Conservation (phyloP, 2,888 invertebrate species). For the Acrobasis consociella region DNA sequence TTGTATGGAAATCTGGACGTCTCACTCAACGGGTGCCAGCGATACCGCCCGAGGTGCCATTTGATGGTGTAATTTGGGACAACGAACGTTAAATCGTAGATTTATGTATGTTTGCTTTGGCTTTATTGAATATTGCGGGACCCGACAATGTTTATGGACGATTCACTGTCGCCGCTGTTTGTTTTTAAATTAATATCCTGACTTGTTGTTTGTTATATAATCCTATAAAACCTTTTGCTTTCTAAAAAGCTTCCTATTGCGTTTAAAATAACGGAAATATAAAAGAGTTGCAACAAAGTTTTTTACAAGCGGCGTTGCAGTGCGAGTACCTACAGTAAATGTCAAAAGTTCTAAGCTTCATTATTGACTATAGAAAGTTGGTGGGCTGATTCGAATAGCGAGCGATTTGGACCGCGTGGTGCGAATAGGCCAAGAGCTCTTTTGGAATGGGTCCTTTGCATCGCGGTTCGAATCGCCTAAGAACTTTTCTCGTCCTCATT, state of each 20-base stretch:
- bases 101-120: constrained; percentile 70
- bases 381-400: too few relatives aligned
- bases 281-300: constrained; percentile 6
- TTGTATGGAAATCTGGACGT: constrained; percentile 78
- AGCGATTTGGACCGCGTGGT: too few relatives aligned
- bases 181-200: constrained; percentile 47
- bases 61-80: constrained; percentile 79
- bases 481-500: too few relatives aligned
- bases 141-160: constrained; percentile 15
- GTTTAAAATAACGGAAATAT: neutral
- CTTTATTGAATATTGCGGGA: constrained; percentile 72
- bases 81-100: constrained; percentile 68
- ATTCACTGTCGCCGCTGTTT: constrained; percentile 54
- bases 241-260: neutral
- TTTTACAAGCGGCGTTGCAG: neutral
- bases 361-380: neutral
- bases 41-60: constrained; percentile 59
- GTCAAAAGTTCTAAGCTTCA: neutral
- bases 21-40: constrained; percentile 56
- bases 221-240: neutral
- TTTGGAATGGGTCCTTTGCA: too few relatives aligned
- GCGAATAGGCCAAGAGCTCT: too few relatives aligned
- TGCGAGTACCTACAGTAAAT: constrained; percentile 1
- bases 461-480: too few relatives aligned
- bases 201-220: constrained; percentile 18